Base-by-base conservation (phyloP, 30 jellyfish, hydroid and myxozoan species). In the Phacellophora camtschatica region DNA sequence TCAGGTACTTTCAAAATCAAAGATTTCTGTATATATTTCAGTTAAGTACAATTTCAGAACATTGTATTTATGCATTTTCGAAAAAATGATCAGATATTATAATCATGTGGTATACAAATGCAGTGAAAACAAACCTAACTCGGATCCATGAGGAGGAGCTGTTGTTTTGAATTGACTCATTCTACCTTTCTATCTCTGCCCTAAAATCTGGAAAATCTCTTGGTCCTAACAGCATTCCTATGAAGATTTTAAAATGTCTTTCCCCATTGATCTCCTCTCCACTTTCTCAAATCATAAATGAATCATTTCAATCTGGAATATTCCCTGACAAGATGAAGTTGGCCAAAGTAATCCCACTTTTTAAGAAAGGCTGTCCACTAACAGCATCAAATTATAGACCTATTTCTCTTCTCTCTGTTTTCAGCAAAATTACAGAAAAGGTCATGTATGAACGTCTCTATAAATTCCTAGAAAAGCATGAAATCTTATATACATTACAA, bases 151-250 rank as follows among this genome's bases (percentile, higher is more conserved):
- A n/a, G n/a, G n/a, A n/a, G n/a, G n/a, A n/a, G n/a, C n/a, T n/a
- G n/a, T n/a, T n/a, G n/a, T n/a, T n/a, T n/a, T n/a, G n/a, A n/a
- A n/a, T n/a, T n/a, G n/a, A n/a, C n/a, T n/a, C n/a, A n/a, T n/a
- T n/a, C n/a, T n/a, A n/a, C n/a, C n/a, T n/a, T n/a, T n/a, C n/a
- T 32, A 77, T 86, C 68, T 74, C 92, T 48, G 45, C 53, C 72
- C 75, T 86, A 25, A 36, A 86, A 37, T 71, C 85, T 49, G 87
- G 87, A 18, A 86, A 86, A 74, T 74, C 96, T 74, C 68, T 74
- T 50, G 88, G 96, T 1, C 83, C 88, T 45, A 72, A 83, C 57
- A 71, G 95, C 69, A 86, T 86, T 55, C 96, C 96, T 22, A 66
- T 57, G 67, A 66, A 66, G 45, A n/a, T n/a, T n/a, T n/a, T n/a